These are phyloP conservation scores for Nothocercus nigrocapillus DNA, from an alignment of 2,113 vertebrate genomes.

Conservation along the genomic window DNA sequence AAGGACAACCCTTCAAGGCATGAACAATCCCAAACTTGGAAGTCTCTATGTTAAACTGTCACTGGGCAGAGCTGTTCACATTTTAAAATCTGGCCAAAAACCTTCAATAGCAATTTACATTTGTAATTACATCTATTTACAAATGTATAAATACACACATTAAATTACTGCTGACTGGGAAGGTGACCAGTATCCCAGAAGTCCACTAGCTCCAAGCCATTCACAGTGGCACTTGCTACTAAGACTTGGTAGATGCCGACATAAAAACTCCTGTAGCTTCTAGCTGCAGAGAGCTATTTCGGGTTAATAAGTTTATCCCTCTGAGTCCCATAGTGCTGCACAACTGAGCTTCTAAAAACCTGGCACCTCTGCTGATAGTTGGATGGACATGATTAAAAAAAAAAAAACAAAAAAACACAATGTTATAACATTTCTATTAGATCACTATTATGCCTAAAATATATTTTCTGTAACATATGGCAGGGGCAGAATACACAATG, in stretches of 20 bases:
- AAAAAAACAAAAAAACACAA: background rate
- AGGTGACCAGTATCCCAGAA: background rate
- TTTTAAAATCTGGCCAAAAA: background rate
- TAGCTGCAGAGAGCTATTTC: background rate
- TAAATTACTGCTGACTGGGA: background rate
- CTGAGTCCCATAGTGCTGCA: background rate
- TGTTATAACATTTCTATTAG: background rate
- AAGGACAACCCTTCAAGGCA: background rate
- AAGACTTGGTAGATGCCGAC: background rate
- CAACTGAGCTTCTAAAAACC: background rate
- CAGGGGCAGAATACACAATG: constrained; percentile 60
- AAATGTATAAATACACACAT: background rate
- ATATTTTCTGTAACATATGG: constrained; percentile 1
- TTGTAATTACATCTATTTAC: background rate
- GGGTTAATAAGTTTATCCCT: background rate
- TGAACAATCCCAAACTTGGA: background rate
- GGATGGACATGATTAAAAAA: background rate
- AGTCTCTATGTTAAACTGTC: background rate
- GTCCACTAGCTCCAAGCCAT: background rate
- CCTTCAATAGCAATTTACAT: background rate
- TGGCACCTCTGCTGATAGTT: background rate
- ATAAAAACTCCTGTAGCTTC: background rate
- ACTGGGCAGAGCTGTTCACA: background rate
- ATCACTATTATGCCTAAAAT: background rate
- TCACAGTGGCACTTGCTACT: background rate